Evolutionary conservation across 2,797 vertebrate genomes (phyloP).

Genomic region (Lutjanus campechanus): DNA sequence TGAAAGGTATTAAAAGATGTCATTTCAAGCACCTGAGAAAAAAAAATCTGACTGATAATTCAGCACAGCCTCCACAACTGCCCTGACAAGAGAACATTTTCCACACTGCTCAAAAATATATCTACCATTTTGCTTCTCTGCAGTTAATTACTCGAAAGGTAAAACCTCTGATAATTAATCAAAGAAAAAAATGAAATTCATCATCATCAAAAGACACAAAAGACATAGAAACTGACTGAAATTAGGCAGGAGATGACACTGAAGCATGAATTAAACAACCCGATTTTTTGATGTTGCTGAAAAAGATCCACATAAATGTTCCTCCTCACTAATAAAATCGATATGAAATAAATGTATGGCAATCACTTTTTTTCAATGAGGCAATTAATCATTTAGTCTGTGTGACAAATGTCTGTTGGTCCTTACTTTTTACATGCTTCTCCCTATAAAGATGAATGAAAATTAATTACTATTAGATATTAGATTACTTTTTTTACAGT

Average conservation of each 20-base stretch:
- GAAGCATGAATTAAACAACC: background rate
- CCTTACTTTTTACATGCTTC: too few relatives aligned
- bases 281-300: background rate
- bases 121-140: background rate
- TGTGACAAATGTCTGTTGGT: background rate
- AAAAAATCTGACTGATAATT: slow-evolving; percentile 6
- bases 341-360: background rate
- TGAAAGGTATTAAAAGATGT: background rate
- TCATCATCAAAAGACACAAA: background rate
- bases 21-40: background rate
- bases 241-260: background rate
- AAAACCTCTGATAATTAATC: background rate
- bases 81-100: background rate
- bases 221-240: background rate
- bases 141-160: background rate
- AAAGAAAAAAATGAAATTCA: too few relatives aligned
- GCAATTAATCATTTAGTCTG: background rate
- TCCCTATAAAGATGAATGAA: too few relatives aligned
- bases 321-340: background rate
- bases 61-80: background rate
- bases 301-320: background rate
- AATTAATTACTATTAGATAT: too few relatives aligned
- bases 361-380: background rate
- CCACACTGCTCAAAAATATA: background rate
- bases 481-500: background rate